Evolutionary conservation across 2,113 vertebrate genomes (phyloP).

Genomic region (Megatriorchis doriae): DNA sequence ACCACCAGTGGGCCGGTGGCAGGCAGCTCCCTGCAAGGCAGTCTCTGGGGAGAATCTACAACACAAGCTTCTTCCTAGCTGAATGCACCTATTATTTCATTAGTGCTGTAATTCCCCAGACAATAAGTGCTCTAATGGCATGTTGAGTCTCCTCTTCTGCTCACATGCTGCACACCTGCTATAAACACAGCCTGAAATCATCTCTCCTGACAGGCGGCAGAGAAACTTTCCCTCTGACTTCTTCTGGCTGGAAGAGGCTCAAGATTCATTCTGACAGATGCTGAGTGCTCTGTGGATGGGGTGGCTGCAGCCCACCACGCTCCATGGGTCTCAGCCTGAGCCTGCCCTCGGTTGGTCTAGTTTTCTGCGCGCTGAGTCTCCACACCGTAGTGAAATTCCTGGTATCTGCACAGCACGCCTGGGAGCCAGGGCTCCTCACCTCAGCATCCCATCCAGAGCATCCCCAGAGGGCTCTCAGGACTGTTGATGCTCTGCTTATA

Average conservation of each 20-base stretch:
- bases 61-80: background rate
- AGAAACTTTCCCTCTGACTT: background rate
- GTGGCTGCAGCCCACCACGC: rapidly evolving
- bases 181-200: background rate
- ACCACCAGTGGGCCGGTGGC: background rate
- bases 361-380: background rate
- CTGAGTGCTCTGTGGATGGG: background rate
- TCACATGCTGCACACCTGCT: background rate
- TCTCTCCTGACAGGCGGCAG: background rate
- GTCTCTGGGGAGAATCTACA: background rate
- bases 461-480: background rate
- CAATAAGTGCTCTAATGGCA: background rate
- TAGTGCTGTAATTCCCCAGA: background rate
- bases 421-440: background rate
- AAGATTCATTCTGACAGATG: background rate
- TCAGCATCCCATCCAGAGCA: background rate
- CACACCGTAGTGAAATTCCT: background rate
- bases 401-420: background rate
- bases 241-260: background rate
- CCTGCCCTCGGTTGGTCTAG: background rate
- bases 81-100: background rate
- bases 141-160: background rate
- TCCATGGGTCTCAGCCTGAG: background rate
- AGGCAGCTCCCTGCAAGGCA: background rate
- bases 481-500: background rate